These are phyloP conservation scores for Tympanoctomys barrerae DNA, from an alignment of 2,797 vertebrate genomes.

Conservation along the genomic window DNA sequence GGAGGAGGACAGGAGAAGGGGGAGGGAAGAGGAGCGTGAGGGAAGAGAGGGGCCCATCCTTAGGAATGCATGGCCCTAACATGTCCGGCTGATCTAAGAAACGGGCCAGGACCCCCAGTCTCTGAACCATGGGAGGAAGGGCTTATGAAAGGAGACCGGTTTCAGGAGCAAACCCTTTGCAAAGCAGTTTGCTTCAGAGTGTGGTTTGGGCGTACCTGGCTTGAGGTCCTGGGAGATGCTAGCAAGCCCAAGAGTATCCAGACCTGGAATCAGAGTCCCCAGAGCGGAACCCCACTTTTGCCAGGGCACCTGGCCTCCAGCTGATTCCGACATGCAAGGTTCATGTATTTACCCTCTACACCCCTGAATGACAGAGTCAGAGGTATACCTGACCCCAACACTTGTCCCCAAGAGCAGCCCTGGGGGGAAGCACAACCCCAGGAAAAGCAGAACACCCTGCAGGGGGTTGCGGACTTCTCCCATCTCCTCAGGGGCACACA, in stretches of 20 bases:
- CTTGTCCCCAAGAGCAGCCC: neutral
- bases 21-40: too few relatives aligned
- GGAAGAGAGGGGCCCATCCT: too few relatives aligned
- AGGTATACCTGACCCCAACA: neutral
- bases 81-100: too few relatives aligned
- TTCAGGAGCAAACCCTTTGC: neutral
- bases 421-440: neutral
- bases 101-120: neutral
- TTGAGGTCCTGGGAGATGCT: accelerated
- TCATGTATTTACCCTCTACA: neutral
- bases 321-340: neutral
- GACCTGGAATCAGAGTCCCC: accelerated
- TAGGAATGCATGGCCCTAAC: accelerated
- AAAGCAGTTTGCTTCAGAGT: neutral
- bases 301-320: accelerated
- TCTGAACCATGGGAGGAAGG: neutral
- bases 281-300: neutral
- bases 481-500: neutral
- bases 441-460: neutral
- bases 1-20: too few relatives aligned
- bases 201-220: neutral
- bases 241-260: neutral
- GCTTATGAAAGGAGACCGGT: neutral
- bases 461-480: neutral
- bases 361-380: neutral